A percentile compares a stretch with the other conserved stretches of the same genome.
phyloP scores from a whole-genome alignment of 2,888 invertebrate species.

The Morpho helenor region DNA sequence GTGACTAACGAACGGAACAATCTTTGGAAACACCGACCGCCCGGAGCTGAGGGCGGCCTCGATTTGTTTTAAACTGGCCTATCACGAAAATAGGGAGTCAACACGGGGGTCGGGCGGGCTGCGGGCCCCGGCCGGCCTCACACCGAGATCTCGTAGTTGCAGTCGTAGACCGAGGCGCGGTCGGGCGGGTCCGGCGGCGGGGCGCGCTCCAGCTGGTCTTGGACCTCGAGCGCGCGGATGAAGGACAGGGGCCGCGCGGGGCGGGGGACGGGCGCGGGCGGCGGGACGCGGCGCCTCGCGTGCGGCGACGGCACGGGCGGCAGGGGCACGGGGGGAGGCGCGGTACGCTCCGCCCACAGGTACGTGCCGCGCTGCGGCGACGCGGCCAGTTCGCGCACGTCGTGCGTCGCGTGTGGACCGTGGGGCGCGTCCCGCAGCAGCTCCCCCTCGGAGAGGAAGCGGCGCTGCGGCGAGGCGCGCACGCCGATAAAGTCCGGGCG shows the following conservation, averaged over 20 bases:
- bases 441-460: constrained; percentile 91
- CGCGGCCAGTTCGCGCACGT: constrained; percentile 92
- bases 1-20: constrained; percentile 18
- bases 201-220: constrained; percentile 91
- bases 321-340: constrained; percentile 80
- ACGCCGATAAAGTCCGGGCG: constrained; percentile 93
- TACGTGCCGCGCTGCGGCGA: constrained; percentile 86
- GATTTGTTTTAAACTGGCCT: constrained; percentile 25
- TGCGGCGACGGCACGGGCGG: constrained; percentile 50
- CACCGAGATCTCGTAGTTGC: constrained; percentile 97
- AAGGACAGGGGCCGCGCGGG: constrained; percentile 90
- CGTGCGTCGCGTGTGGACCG: constrained; percentile 86
- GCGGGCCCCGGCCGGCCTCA: constrained; percentile 65
- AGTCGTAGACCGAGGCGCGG: constrained; percentile 94
- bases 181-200: constrained; percentile 82
- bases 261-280: constrained; percentile 68
- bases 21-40: constrained; percentile 33
- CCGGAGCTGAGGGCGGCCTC: constrained; percentile 5
- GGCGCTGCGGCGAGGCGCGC: constrained; percentile 84
- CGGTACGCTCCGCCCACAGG: constrained; percentile 77
- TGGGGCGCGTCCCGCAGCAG: constrained; percentile 86
- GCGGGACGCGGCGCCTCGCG: constrained; percentile 50
- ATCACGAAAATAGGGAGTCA: constrained; percentile 29
- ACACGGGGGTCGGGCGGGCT: constrained; percentile 14
- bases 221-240: constrained; percentile 93